Evolutionary conservation across 2,113 vertebrate species (phyloP).

Genomic region (Pangasianodon hypophthalmus): DNA sequence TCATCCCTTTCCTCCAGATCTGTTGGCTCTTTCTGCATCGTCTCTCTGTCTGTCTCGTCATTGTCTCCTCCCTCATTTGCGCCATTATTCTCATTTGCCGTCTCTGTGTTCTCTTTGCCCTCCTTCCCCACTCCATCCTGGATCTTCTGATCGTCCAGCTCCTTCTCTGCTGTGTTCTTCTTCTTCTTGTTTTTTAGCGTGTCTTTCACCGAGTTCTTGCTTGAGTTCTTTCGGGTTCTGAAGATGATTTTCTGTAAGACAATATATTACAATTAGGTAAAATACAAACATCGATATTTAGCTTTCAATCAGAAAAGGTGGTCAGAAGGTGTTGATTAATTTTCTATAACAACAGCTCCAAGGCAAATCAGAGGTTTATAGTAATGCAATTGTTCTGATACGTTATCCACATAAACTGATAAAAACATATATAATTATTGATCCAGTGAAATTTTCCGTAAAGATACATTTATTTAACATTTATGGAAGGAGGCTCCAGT

Average conservation of each 20-base stretch:
- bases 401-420: too few species aligned
- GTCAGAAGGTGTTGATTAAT: not conserved
- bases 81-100: not conserved
- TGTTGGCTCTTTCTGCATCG: conserved; percentile 24
- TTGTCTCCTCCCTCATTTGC: conserved; percentile 29
- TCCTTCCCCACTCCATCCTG: conserved; percentile 56
- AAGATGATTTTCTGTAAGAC: conserved; percentile 79
- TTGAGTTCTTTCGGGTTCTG: conserved; percentile 73
- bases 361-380: too few species aligned
- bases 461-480: too few species aligned
- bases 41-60: conserved; percentile 20
- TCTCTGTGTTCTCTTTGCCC: conserved; percentile 52
- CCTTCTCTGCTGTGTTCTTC: conserved; percentile 63
- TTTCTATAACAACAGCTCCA: too few species aligned
- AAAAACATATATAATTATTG: not conserved
- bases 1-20: conserved; percentile 29
- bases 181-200: conserved; percentile 71
- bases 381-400: too few species aligned
- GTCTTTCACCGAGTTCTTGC: conserved; percentile 76
- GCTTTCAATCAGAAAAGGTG: conserved; percentile 52
- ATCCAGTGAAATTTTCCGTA: not conserved
- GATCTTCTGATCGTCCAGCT: conserved; percentile 63
- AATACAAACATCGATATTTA: not conserved
- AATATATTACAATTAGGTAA: conserved; percentile 37
- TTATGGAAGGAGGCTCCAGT: too few species aligned